Evolutionary conservation across 2,797 vertebrate genomes (phyloP), one percentile per base, ranked within the genome.

Genomic region (Masticophis lateralis): DNA sequence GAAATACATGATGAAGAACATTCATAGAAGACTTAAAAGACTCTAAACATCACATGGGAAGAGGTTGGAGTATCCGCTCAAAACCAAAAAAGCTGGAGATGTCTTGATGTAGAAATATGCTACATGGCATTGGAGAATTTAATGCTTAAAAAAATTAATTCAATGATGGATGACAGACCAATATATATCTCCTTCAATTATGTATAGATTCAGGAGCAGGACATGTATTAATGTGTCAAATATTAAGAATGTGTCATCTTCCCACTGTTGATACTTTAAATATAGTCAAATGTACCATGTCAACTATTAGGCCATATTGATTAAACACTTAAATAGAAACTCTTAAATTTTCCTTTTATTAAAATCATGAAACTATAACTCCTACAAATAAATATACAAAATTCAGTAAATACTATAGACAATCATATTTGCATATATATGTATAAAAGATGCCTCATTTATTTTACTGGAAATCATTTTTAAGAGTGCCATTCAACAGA

Each of bases 381-480:
- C 20, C 47, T 47, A 61, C 13, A 63, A 89, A 87, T 57, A 86
- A 92, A 37, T 12, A 22, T 43, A 56, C 43, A 83, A 87, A 88
- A 28, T 32, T 6, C 10, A n/a, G 13, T 53, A 88, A 55, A 6
- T 63, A 89, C 1, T 92, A 51, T 12, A 61, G n/a, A 91, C 22
- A 27, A 55, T 18, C 25, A 56, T 20, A 60, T 90, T 90, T 89
- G 79, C 88, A 91, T 56, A 55, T 87, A 66, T 3, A 37, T 25
- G 18, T 28, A 87, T 63, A 32, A 37, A 11, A 51, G 18, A 69
- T 57, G 53, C 37, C 57, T 90, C 22, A 25, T 89, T 90, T 74
- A 90, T 92, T 59, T 43, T 83, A 92, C 20, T 90, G 88, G 51
- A 53, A 92, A 89, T 88, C 32, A 83, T 61, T 57, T 79, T 55